Evolutionary conservation across 2,797 vertebrate genomes (phyloP), one percentile per base, ranked within the genome.

Genomic region (Pterois miles): DNA sequence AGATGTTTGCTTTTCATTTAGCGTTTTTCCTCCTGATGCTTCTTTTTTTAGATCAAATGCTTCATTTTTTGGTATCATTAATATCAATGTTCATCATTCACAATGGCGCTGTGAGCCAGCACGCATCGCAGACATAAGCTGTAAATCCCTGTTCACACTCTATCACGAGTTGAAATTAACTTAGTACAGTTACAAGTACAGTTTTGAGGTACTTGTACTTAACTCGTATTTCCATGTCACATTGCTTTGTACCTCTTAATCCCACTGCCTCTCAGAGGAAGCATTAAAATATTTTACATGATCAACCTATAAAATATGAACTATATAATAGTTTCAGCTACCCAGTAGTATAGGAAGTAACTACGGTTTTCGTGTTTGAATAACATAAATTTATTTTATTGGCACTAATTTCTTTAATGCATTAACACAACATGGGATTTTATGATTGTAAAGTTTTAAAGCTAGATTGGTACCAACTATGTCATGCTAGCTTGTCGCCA

Each of bases 1-100:
- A 94, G 93, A 94, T 94, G 94, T 93, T 92, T 89, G 89, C 83
- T 86, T 91, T 92, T 92, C 83, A 91, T 91, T 92, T 86, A 27
- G 53, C n/a, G 56, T 75, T 80, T 68, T 77, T 73, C 65, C 81
- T 84, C 64, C 68, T 54, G 40, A 48, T 56, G 78, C 72, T 81
- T 89, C 87, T 88, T 89, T 90, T 92, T 91, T 87, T 87, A 91
- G 85, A 85, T 90, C 82, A 85, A 85, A 85, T 85, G 68, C 63
- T 88, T 80, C 77, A 66, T 59, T 79, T 89, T 86, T 80, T 86
- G 66, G 43, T 76, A 65, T 84, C 77, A 87, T 87, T 84, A 76
- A 85, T 83, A 76, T 84, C 46, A 5, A 76, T 67, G 71, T 76
- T 85, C 78, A 76, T 84, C 76, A 74, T 79, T 86, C 31, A 31